Conservation (phyloP, 2,888 invertebrate species). For the Papilio gigon region DNA sequence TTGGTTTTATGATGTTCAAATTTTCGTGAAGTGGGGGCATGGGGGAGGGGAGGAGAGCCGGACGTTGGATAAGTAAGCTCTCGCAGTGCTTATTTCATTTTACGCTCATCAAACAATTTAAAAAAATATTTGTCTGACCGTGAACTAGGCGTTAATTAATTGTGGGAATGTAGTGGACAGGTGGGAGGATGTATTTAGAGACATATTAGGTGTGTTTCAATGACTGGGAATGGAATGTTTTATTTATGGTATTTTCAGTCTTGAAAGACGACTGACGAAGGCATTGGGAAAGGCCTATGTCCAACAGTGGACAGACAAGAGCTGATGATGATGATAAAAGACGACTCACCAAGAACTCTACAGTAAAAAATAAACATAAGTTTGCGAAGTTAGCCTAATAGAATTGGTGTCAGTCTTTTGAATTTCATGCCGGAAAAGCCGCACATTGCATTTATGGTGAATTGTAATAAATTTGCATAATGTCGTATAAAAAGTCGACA, state of each 20-base stretch:
- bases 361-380: no score
- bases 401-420: no score
- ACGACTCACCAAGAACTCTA: no score
- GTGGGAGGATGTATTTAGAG: background rate
- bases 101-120: constrained; percentile 32
- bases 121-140: constrained; percentile 39
- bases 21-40: constrained; percentile 20
- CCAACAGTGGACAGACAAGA: no score
- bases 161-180: constrained; percentile 35
- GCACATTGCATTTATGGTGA: no score
- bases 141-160: constrained; percentile 40
- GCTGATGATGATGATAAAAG: no score
- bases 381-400: no score
- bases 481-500: background rate
- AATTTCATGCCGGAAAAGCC: no score
- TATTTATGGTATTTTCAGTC: no score
- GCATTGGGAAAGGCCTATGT: no score
- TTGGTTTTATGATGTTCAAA: constrained; percentile 38
- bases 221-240: background rate
- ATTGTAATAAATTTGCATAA: background rate
- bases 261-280: no score
- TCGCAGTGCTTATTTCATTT: constrained; percentile 33
- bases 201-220: background rate
- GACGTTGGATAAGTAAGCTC: constrained; percentile 15
- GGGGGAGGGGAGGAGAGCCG: constrained; percentile 8